Base-by-base conservation (phyloP, 1,140 invertebrate genomes). In the Drosophila lacteicornis region DNA sequence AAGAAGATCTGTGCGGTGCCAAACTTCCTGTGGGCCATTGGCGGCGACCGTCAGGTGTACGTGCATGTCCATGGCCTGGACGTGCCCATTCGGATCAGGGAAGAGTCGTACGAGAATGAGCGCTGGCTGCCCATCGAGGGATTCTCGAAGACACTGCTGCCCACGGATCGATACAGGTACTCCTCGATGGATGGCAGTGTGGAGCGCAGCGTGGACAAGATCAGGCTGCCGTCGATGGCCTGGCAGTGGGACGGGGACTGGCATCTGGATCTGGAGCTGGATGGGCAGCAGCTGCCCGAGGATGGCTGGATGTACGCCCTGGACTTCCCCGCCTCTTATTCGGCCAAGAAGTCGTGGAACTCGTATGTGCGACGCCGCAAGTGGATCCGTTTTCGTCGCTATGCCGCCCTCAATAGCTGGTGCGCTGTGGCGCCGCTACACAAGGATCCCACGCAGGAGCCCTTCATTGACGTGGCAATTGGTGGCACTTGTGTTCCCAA, bases 191-290 rank as follows among this genome's bases (percentile, higher is more conserved):
- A 98, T 94, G 98, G 98, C 4, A 95, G 95, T 25, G 94, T 95
- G 55, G 95, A 97, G 82, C 94, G 96, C 57, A 95, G 95, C 30
- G 96, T 97, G 67, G 96, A 97, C 80, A 95, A 95, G 85, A 97
- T 98, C 49, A 94, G 96, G 79, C 93, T 98, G 27, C 98, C 98
- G 22, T 98, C 97, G 0, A 95, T 97, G 95, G 97, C 97, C 67
- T 98, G 98, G 98, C 96, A 97, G 85, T 98, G 98, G 98, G 97
- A 99, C 93, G 96, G 96, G 4, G 97, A 98, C 78, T 99, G 98
- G 98, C 95, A 97, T 75, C 94, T 98, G 57, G 97, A 98, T 92
- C 94, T 97, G 13, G 97, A 96, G 30, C 94, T 98, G 50, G 96
- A 98, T 93, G 97, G 97, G 5, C 96, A 98, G 85, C 96, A 96